These are phyloP conservation scores for Elgaria multicarinata DNA, from an alignment of 2,113 vertebrate genomes.

Conservation along the genomic window DNA sequence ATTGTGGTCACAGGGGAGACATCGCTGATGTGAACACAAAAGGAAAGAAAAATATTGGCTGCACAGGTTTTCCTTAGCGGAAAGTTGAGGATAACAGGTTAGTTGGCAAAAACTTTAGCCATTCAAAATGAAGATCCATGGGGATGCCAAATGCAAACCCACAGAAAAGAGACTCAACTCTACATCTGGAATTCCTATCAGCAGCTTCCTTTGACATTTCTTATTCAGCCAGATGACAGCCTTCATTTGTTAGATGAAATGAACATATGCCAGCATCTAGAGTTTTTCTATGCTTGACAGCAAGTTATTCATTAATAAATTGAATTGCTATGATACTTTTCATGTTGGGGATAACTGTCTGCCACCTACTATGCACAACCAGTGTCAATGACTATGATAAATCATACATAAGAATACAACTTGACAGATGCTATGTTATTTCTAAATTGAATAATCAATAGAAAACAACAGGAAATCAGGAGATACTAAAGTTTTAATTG, in stretches of 20 bases:
- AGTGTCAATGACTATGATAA: background rate
- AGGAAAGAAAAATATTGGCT: background rate
- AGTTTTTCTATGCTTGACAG: constrained; percentile 38
- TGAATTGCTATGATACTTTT: constrained; percentile 23
- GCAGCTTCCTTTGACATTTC: constrained; percentile 9
- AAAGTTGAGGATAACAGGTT: background rate
- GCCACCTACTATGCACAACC: background rate
- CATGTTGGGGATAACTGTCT: constrained; percentile 34
- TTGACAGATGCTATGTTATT: background rate
- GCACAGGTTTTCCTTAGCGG: fast-evolving
- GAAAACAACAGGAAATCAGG: background rate
- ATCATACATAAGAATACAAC: background rate
- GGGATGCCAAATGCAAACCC: background rate
- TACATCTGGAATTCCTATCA: constrained; percentile 21
- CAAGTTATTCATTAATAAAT: constrained; percentile 26
- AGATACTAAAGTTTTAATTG: background rate
- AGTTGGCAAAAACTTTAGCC: background rate
- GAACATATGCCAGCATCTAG: constrained; percentile 30
- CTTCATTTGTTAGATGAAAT: constrained; percentile 27
- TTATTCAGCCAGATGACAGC: constrained; percentile 16
- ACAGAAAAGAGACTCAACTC: background rate
- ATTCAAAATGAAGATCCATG: background rate
- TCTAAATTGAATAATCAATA: background rate
- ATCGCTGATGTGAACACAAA: background rate
- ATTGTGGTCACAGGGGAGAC: background rate